Evolutionary conservation across 1,140 invertebrate genomes (phyloP), one percentile per base, ranked within the genome.

Genomic region (Ceratitis capitata): DNA sequence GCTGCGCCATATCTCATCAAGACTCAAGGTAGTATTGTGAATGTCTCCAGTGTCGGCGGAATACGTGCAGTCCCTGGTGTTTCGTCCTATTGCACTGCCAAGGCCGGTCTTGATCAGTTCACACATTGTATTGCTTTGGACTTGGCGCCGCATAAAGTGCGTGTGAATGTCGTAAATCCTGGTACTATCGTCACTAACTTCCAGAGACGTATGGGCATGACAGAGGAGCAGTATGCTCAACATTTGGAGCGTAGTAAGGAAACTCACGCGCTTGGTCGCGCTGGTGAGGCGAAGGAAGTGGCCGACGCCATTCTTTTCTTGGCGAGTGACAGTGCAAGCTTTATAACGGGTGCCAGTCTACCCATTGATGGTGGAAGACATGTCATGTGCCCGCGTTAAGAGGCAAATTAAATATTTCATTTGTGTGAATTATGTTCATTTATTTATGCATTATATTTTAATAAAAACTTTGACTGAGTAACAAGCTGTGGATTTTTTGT

Each of bases 1-100:
- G 96, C 96, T 45, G 95, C 96, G 0, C 97, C 98, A 1, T 94
- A 98, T 92, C 92, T 99, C 12, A 92, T 97, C 4, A 94, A 95
- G 91, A 95, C 95, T 0, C 96, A 97, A 92, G 97, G 97, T 39
- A 96, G 95, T 86, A 95, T 98, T 83, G 96, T 99, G 0, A 98
- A 98, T 91, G 95, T 98, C 0, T 98, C 97, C 2, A 98, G 97
- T 91, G 96, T 98, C 0, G 95, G 95, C 89, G 97, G 97, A 32
- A 92, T 97, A 6, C 92, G 97, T 89, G 94, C 97, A 1, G 97
- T 97, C 89, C 94, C 96, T 39, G 94, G 94, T 82, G 94, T 96
- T 3, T 91, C 97, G 51, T 95, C 97, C 0, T 99, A 99, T 89
- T 96, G 95, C 88, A 95, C 98, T 89, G 97, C 97, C 19, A 98